Conservation (phyloP, 30 jellyfish, hydroid and myxozoan genomes). For the Sanderia malayensis region DNA sequence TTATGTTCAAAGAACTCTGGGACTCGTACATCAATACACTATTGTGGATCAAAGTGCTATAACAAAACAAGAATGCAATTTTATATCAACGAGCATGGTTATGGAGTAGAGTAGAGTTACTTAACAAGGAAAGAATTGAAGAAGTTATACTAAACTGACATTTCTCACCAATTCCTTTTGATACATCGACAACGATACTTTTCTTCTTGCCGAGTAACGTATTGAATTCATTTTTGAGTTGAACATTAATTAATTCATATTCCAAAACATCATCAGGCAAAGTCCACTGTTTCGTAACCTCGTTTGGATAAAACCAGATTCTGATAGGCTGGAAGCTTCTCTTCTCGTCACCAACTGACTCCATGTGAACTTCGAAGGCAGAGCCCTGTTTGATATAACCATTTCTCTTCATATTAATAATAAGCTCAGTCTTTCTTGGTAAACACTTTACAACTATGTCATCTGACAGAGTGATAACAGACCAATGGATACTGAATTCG, state of each 20-base stretch:
- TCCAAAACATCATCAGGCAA: conserved; percentile 37
- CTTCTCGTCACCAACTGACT: conserved; percentile 18
- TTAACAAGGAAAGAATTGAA: neutral
- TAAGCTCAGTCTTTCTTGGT: conserved; percentile 6
- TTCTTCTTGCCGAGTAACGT: conserved; percentile 40
- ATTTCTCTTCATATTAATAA: conserved; percentile 5
- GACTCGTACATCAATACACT: no score
- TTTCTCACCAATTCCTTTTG: conserved; percentile 29
- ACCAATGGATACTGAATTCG: conserved; percentile 49
- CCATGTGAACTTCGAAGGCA: conserved; percentile 26
- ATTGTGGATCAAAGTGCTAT: no score
- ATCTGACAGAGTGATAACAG: conserved; percentile 30
- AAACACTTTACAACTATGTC: conserved; percentile 16
- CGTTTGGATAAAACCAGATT: conserved; percentile 50
- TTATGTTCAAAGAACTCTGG: no score
- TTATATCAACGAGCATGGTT: no score
- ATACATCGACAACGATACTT: conserved; percentile 22
- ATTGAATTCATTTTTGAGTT: conserved; percentile 37
- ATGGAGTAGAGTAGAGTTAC: neutral
- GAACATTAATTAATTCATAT: conserved; percentile 31
- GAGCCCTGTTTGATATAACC: conserved; percentile 56
- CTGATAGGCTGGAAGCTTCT: conserved; percentile 26
- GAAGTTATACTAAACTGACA: neutral
- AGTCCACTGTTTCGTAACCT: conserved; percentile 10
- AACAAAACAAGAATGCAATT: no score